These are phyloP conservation scores for Gibbula magus DNA, from an alignment of 2,888 invertebrate species.

Conservation along the genomic window DNA sequence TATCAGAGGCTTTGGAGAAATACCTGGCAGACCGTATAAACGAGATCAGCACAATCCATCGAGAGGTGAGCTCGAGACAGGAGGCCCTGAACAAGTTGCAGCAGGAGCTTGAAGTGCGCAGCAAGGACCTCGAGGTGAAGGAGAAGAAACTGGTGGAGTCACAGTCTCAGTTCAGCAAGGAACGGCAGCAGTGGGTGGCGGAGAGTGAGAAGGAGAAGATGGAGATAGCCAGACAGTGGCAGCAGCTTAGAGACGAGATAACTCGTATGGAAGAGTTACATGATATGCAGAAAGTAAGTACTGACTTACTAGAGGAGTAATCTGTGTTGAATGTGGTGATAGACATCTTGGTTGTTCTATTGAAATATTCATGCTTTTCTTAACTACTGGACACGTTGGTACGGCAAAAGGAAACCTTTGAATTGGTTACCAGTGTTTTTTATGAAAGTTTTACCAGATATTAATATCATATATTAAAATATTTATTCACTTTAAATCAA, in stretches of 20 bases:
- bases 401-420: too few species aligned
- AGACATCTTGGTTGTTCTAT: too few species aligned
- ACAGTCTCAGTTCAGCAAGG: slow-evolving; percentile 51
- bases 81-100: slow-evolving; percentile 43
- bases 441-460: too few species aligned
- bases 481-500: too few species aligned
- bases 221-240: slow-evolving; percentile 69
- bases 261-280: slow-evolving; percentile 68
- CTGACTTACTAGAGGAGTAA: too few species aligned
- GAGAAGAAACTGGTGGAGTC: slow-evolving; percentile 55
- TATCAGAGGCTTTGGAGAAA: slow-evolving; percentile 60
- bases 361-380: too few species aligned
- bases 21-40: slow-evolving; percentile 58
- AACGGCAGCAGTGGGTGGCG: slow-evolving; percentile 53
- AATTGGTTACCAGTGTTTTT: too few species aligned
- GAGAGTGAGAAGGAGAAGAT: slow-evolving; percentile 63
- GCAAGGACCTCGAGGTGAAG: slow-evolving; percentile 46
- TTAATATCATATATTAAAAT: too few species aligned
- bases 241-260: slow-evolving; percentile 68
- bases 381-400: too few species aligned
- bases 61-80: slow-evolving; percentile 27
- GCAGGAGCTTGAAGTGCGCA: slow-evolving; percentile 51
- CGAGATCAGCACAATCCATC: slow-evolving; percentile 53
- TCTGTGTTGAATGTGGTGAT: too few species aligned
- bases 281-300: slow-evolving; percentile 64